A percentile compares a stretch with the other conserved stretches of the same genome.
Evolutionary conservation across 2,797 vertebrate species (phyloP).

Genomic region (Oreortyx pictus): DNA sequence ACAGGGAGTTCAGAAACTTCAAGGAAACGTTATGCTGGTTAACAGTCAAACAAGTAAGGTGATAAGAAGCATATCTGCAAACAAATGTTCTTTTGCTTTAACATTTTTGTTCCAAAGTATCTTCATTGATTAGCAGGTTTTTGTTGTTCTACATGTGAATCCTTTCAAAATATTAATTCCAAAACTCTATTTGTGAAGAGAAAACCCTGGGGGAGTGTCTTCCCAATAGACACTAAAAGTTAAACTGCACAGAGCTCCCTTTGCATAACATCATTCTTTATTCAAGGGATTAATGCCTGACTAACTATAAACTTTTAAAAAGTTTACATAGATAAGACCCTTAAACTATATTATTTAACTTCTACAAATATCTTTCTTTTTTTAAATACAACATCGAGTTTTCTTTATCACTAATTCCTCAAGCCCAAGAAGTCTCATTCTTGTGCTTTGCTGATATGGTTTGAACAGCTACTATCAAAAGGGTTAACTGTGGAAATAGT

Average conservation of each 20-base stretch:
- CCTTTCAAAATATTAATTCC: background rate
- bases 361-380: slow-evolving; percentile 25
- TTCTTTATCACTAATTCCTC: slow-evolving; percentile 13
- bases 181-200: background rate
- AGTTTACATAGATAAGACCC: slow-evolving; percentile 10
- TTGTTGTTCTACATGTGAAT: background rate
- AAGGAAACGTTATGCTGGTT: background rate
- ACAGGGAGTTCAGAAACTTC: background rate
- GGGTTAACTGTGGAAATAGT: slow-evolving; percentile 48
- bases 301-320: slow-evolving; percentile 5
- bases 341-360: background rate
- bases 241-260: background rate
- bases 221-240: background rate
- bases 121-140: background rate
- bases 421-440: background rate
- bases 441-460: background rate
- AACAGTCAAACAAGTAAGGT: background rate
- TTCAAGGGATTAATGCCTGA: background rate
- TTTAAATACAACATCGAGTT: background rate
- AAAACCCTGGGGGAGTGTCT: background rate
- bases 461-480: background rate
- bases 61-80: background rate
- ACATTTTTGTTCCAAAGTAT: background rate
- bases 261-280: background rate
- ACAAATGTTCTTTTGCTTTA: background rate